Evolutionary conservation across 1,140 invertebrate species (phyloP), one percentile per base, ranked within the genome.

Genomic region (Ostrea edulis): DNA sequence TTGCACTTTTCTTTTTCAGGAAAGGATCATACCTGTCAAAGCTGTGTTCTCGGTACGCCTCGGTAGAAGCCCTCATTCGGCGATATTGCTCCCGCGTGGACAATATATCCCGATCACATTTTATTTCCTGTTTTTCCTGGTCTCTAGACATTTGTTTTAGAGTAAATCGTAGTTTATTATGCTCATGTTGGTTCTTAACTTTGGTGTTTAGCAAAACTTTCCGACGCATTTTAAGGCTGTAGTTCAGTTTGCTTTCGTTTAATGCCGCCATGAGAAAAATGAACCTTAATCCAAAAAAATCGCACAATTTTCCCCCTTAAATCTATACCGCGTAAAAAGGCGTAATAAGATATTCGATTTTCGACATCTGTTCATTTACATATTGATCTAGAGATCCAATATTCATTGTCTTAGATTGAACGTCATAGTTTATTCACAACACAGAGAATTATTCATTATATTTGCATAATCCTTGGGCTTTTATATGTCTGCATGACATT

Each of bases 11-110:
- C 8, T 82, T 82, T 29, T 85, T 82, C 0, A 89, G 71, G 84
- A 87, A 84, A 9, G 88, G 88, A 53, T 89, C 88, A 17, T 89
- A 89, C n/a, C 85, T 87, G 0, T 89, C 88, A 81, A 89, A 89
- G 22, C 88, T 86, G 35, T 89, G 88, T 54, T 86, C 65, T n/a
- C 77, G 55, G 54, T 87, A 89, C 2, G 86, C 83, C 53, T 87
- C 54, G 14, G 82, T 68, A 25, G 86, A 81, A 3, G 88, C 88
- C n/a, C 86, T 25, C 53, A 89, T 87, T 65, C 86, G 29, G 4
- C 77, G 29, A 58, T 68, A 83, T 17, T 87, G 53, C 12, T 87
- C 86, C 62, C 55, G 81, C 8, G 81, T 87, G 12, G 68, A 58
- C n/a, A 35, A 44, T 9, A 55, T 65, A 14, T 87, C 82, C 62